These are phyloP conservation scores for Agrypnus murinus DNA, from an alignment of 2,888 invertebrate species.

Conservation along the genomic window DNA sequence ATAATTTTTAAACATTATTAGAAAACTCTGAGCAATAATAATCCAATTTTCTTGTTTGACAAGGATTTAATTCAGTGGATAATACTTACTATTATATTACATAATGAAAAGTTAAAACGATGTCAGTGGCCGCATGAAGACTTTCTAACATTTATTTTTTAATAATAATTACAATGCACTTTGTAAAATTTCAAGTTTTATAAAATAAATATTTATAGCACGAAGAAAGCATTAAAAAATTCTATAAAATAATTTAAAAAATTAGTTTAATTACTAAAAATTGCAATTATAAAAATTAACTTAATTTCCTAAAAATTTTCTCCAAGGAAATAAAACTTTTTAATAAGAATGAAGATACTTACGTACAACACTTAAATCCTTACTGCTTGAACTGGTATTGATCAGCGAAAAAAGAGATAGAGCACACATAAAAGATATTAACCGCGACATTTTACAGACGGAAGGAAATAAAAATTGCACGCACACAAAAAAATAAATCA, in stretches of 20 bases:
- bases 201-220: no score
- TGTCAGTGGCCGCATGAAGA: conserved; percentile 52
- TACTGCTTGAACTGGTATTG: not conserved
- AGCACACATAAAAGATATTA: not conserved
- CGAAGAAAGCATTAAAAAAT: not conserved
- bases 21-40: no score
- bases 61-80: conserved; percentile 7
- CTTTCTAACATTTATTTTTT: conserved; percentile 50
- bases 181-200: no score
- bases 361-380: no score
- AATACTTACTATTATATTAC: not conserved
- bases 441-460: conserved; percentile 12
- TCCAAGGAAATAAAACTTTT: no score
- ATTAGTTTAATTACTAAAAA: no score
- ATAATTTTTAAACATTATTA: no score
- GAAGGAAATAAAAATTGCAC: conserved; percentile 16
- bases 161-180: not conserved
- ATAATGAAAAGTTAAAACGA: conserved; percentile 23
- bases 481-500: conserved; percentile 2
- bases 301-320: no score
- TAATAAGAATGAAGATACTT: no score
- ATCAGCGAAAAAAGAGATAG: not conserved
- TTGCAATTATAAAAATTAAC: no score
- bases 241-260: conserved; percentile 3
- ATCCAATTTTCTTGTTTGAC: conserved; percentile 9